These are phyloP conservation scores for Diabrotica virgifera DNA, from an alignment of 1,140 invertebrate genomes.

Conservation along the genomic window DNA sequence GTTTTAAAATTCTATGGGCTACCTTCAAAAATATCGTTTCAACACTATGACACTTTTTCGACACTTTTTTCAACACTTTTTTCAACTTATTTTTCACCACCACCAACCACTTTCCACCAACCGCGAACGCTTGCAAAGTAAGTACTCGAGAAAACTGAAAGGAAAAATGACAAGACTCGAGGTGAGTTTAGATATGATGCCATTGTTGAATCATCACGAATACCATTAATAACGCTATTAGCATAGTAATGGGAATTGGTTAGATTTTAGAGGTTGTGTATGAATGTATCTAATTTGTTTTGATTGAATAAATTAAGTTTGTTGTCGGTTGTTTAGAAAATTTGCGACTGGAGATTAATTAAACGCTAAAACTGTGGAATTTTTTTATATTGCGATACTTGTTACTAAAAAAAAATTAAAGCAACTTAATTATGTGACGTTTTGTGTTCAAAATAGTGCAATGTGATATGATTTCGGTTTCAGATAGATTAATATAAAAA, in stretches of 20 bases:
- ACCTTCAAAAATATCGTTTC: too few relatives aligned
- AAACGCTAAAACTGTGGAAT: background rate
- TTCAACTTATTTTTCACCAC: background rate
- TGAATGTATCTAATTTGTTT: conserved; percentile 1
- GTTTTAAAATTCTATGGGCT: too few relatives aligned
- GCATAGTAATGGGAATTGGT: conserved; percentile 2
- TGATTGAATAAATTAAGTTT: background rate
- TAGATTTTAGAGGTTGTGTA: background rate
- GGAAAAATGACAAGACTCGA: background rate
- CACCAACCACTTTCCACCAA: background rate
- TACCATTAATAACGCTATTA: background rate
- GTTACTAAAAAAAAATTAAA: too few relatives aligned
- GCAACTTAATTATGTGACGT: too few relatives aligned
- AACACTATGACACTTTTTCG: too few relatives aligned
- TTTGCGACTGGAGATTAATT: too few relatives aligned
- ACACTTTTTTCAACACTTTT: too few relatives aligned
- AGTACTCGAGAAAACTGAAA: background rate
- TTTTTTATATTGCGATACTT: background rate
- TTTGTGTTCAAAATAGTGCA: too few relatives aligned
- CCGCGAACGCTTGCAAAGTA: background rate
- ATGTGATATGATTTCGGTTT: too few relatives aligned
- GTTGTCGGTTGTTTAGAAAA: too few relatives aligned
- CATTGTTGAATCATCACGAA: background rate
- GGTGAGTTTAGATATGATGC: background rate
- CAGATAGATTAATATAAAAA: too few relatives aligned